phyloP scores from a whole-genome alignment of 2,797 vertebrate genomes.

The Sciurus vulgaris region DNA sequence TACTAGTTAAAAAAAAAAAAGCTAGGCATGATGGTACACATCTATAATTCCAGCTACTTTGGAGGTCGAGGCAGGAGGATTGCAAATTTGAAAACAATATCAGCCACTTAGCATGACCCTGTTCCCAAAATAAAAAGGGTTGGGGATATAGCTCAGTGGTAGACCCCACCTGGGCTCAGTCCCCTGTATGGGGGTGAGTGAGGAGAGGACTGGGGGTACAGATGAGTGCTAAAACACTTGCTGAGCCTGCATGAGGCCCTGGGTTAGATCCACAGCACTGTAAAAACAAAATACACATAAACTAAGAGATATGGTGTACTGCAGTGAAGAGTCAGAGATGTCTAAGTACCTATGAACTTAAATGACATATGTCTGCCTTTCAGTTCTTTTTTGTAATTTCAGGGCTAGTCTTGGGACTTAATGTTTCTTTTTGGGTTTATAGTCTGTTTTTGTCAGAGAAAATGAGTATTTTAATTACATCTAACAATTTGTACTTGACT shows the following conservation, averaged over 20 bases:
- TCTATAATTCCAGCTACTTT: too few relatives aligned
- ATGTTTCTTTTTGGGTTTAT: constrained; percentile 34
- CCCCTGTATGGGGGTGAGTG: too few relatives aligned
- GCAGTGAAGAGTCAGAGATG: neutral
- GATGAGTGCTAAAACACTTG: neutral
- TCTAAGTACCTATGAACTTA: neutral
- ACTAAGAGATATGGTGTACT: neutral
- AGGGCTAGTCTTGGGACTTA: neutral
- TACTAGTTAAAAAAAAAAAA: neutral
- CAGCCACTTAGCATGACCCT: too few relatives aligned
- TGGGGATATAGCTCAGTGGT: neutral
- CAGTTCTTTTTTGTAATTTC: constrained; percentile 23
- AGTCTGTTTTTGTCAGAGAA: constrained; percentile 47
- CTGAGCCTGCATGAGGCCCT: neutral
- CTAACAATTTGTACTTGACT: constrained; percentile 42
- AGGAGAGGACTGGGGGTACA: too few relatives aligned
- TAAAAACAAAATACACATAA: neutral
- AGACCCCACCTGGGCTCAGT: too few relatives aligned
- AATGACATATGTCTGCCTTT: constrained; percentile 36
- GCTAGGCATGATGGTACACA: too few relatives aligned
- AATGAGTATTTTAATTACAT: constrained; percentile 26
- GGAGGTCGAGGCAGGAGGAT: too few relatives aligned
- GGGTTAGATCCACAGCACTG: neutral
- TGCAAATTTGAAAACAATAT: too few relatives aligned
- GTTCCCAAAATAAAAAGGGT: too few relatives aligned